Evolutionary conservation across 2,797 vertebrate genomes (phyloP).

Genomic region (Myotis planiceps): DNA sequence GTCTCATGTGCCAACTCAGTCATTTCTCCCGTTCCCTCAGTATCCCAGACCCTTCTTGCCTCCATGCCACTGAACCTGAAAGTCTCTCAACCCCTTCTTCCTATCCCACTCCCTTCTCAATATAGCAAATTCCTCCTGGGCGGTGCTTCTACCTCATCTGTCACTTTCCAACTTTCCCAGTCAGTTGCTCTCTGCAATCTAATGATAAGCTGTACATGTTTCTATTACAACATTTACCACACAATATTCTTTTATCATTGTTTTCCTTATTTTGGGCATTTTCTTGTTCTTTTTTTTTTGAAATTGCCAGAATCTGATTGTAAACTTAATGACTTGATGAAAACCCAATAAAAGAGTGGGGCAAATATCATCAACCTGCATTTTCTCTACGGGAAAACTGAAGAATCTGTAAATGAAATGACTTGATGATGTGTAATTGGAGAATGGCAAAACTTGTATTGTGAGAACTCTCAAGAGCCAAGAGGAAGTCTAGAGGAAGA

Average conservation of each 20-base stretch:
- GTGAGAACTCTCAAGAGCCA: not conserved
- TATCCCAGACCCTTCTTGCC: not conserved
- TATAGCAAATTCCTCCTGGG: not conserved
- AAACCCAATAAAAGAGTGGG: not conserved
- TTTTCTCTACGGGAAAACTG: not conserved
- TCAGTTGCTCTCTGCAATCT: not conserved
- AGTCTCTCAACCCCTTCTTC: not conserved
- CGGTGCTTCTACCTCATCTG: not conserved
- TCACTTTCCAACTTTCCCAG: not conserved
- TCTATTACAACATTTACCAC: not conserved
- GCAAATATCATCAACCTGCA: not conserved
- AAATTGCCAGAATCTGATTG: not conserved
- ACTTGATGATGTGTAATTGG: not conserved
- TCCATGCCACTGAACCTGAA: not conserved
- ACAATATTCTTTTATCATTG: not conserved
- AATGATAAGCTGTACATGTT: not conserved
- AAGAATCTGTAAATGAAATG: not conserved
- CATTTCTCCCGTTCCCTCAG: not conserved
- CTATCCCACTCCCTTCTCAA: not conserved
- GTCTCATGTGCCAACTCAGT: not conserved
- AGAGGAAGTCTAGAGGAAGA: not conserved
- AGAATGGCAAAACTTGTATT: not conserved
- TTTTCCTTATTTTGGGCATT: not conserved
- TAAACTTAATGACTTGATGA: not conserved
- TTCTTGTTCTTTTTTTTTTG: not conserved